Conservation (phyloP, 1,140 invertebrate species). For the Muscidifurax raptorellus region DNA sequence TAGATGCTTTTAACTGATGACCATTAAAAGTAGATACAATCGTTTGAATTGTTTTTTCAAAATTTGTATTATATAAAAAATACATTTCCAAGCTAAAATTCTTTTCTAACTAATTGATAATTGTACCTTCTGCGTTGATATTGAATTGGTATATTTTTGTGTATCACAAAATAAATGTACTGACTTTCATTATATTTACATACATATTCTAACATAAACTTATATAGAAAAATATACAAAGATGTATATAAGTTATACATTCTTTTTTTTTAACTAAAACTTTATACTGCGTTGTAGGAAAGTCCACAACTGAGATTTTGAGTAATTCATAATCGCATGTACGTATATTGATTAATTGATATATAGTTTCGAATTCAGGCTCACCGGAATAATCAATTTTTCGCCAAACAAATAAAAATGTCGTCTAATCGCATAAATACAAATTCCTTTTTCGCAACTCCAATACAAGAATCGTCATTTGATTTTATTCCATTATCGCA, state of each 20-base stretch:
- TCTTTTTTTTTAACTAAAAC: background rate
- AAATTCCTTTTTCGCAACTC: background rate
- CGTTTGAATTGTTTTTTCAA: background rate
- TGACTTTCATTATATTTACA: background rate
- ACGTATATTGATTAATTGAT: background rate
- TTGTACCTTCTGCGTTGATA: background rate
- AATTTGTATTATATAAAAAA: constrained; percentile 4
- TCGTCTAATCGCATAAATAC: too few species aligned
- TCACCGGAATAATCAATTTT: too few species aligned
- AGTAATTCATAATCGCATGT: background rate
- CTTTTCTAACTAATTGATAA: background rate
- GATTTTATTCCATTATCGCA: too few species aligned
- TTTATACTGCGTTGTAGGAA: background rate
- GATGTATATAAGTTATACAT: background rate
- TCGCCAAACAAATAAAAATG: too few species aligned
- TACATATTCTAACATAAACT: background rate
- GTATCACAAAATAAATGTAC: constrained; percentile 21
- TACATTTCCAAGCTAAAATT: background rate
- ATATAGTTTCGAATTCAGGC: too few species aligned
- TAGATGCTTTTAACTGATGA: background rate
- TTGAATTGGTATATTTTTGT: background rate
- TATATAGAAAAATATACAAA: background rate
- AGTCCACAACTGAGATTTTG: constrained; percentile 11
- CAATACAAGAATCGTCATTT: too few species aligned
- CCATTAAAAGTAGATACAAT: background rate